Conservation (phyloP, 92 coral and sea anemone genomes). For the Pocillopora meandrina region DNA sequence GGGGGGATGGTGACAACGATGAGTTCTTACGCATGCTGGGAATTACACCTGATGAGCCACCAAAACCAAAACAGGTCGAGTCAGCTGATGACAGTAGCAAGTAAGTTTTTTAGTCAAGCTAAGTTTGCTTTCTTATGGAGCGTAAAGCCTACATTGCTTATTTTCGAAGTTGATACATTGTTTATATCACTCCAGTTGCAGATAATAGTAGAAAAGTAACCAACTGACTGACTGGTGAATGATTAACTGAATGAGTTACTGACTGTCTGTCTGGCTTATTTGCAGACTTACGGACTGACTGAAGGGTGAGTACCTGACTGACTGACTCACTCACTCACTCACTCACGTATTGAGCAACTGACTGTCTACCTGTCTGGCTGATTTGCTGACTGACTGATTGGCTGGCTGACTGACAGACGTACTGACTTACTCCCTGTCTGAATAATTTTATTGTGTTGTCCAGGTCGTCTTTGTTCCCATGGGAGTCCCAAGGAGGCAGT, state of each 20-base stretch:
- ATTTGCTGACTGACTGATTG: background rate
- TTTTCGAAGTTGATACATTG: background rate
- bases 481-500: constrained; percentile 68
- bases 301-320: background rate
- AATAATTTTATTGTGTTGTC: background rate
- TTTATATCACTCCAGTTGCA: background rate
- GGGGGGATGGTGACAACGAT: constrained; percentile 64
- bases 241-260: background rate
- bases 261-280: background rate
- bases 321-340: background rate
- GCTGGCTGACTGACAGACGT: background rate
- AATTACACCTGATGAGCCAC: constrained; percentile 69
- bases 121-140: background rate
- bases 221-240: background rate
- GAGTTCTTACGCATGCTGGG: constrained; percentile 88
- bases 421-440: background rate
- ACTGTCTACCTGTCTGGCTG: background rate
- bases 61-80: constrained; percentile 26
- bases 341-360: background rate
- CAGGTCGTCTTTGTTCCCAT: constrained; percentile 61
- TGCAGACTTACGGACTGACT: constrained; percentile 1
- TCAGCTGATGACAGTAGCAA: constrained; percentile 10
- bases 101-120: background rate
- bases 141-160: background rate
- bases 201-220: background rate